phyloP scores from a whole-genome alignment of 2,113 vertebrate genomes.

The Lethenteron reissneri region DNA sequence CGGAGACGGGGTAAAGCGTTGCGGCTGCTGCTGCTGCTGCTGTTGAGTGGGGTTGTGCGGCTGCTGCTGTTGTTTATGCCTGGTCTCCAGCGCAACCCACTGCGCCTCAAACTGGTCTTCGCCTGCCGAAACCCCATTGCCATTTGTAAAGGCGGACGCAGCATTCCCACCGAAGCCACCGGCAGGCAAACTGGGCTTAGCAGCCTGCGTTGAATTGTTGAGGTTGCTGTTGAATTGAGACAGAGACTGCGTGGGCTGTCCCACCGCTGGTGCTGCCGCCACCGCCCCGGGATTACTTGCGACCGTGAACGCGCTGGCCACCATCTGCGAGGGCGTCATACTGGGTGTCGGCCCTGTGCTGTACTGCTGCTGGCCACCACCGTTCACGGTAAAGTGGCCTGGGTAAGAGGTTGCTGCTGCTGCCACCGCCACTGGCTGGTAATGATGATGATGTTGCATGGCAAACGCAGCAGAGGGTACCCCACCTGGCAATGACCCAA shows the following conservation, averaged over 20 bases:
- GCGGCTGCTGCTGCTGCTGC: constrained; percentile 12
- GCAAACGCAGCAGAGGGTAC: constrained; percentile 21
- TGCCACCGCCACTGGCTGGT: constrained; percentile 36
- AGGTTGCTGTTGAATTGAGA: constrained; percentile 29
- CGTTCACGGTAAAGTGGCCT: constrained; percentile 42
- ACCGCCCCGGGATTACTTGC: constrained; percentile 26
- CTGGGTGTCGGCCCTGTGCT: constrained; percentile 61
- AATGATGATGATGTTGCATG: constrained; percentile 32
- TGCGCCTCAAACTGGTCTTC: constrained; percentile 75
- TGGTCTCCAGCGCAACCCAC: constrained; percentile 75
- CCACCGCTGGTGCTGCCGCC: constrained; percentile 14
- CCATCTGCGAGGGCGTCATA: constrained; percentile 95
- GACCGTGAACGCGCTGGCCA: constrained; percentile 74
- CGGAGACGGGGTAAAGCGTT: constrained; percentile 68
- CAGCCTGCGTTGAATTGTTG: constrained; percentile 18
- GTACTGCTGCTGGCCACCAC: constrained; percentile 50
- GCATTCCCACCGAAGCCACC: constrained; percentile 22
- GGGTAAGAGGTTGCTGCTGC: constrained; percentile 38
- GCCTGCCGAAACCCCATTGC: constrained; percentile 31
- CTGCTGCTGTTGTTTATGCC: constrained; percentile 26
- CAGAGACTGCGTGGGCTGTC: constrained; percentile 31
- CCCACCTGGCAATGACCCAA: too few species aligned
- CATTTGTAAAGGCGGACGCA: constrained; percentile 20
- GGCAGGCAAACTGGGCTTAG: too few species aligned
- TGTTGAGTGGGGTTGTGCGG: constrained; percentile 11